A percentile compares a stretch with the other conserved stretches of the same genome.
phyloP scores from a whole-genome alignment of 2,113 vertebrate genomes.

The Anhinga anhinga region DNA sequence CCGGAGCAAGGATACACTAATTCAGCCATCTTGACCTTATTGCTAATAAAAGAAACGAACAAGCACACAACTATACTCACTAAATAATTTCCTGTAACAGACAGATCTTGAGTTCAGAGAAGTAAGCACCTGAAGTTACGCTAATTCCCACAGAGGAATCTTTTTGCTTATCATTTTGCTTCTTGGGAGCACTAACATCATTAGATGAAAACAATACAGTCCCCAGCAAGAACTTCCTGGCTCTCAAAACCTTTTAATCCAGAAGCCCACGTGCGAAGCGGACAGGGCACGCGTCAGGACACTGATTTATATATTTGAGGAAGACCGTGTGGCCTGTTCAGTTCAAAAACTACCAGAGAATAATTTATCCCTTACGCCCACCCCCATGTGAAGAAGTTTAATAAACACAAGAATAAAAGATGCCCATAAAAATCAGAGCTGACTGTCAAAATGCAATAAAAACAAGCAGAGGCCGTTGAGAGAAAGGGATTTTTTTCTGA shows the following conservation, averaged over 20 bases:
- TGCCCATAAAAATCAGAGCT: slow-evolving; percentile 56
- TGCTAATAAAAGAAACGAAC: not conserved
- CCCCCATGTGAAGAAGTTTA: slow-evolving; percentile 37
- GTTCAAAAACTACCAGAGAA: slow-evolving; percentile 3
- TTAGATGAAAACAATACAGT: not conserved
- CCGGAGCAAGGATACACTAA: not conserved
- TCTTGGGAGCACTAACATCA: not conserved
- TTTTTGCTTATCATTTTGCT: not conserved
- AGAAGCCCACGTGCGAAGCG: not conserved
- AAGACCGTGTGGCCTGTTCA: not conserved
- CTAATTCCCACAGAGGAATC: not conserved
- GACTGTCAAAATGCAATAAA: slow-evolving; percentile 59
- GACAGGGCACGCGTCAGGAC: not conserved
- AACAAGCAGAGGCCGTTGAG: slow-evolving; percentile 13
- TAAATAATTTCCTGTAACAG: not conserved
- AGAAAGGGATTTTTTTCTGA: slow-evolving; percentile 6
- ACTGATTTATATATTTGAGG: not conserved
- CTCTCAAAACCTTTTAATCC: not conserved
- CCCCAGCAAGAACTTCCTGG: not conserved
- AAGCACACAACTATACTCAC: not conserved
- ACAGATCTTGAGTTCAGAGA: not conserved
- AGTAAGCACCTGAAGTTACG: not conserved
- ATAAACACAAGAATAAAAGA: slow-evolving; percentile 65
- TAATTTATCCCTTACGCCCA: slow-evolving; percentile 4
- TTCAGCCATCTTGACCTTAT: not conserved